Percentiles rank a stretch among this genome's conserved stretches.
These are phyloP conservation scores for Ailurus styani DNA, from an alignment of 2,113 vertebrate species.

Conservation along the genomic window DNA sequence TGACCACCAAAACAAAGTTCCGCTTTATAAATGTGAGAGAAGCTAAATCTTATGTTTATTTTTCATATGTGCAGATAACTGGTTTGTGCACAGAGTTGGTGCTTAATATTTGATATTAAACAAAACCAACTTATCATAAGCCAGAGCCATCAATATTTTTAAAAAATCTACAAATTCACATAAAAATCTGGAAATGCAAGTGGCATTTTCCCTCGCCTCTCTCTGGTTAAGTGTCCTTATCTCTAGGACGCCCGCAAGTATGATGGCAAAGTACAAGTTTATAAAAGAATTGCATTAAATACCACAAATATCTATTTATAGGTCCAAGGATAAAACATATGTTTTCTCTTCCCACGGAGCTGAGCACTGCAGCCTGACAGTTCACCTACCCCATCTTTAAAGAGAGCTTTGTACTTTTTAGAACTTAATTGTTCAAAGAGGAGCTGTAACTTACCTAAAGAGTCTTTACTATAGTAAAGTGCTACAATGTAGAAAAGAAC, in stretches of 20 bases:
- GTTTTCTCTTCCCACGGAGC: neutral
- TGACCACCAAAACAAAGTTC: neutral
- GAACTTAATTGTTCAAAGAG: neutral
- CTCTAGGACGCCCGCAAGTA: neutral
- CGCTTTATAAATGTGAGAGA: neutral
- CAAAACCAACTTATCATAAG: neutral
- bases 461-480: neutral
- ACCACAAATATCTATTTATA: neutral
- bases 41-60: neutral
- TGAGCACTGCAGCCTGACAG: neutral
- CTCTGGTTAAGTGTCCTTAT: neutral
- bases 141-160: neutral
- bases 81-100: neutral
- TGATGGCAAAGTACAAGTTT: neutral
- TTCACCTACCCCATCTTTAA: neutral
- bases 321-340: neutral
- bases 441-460: neutral
- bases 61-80: neutral
- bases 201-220: neutral
- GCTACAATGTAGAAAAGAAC: neutral
- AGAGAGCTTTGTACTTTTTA: neutral
- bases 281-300: neutral
- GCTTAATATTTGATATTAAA: neutral
- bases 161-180: neutral
- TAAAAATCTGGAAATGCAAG: neutral